A percentile compares a stretch with the other conserved stretches of the same genome.
phyloP scores from a whole-genome alignment of 2,113 vertebrate species.

The Channa maculata region DNA sequence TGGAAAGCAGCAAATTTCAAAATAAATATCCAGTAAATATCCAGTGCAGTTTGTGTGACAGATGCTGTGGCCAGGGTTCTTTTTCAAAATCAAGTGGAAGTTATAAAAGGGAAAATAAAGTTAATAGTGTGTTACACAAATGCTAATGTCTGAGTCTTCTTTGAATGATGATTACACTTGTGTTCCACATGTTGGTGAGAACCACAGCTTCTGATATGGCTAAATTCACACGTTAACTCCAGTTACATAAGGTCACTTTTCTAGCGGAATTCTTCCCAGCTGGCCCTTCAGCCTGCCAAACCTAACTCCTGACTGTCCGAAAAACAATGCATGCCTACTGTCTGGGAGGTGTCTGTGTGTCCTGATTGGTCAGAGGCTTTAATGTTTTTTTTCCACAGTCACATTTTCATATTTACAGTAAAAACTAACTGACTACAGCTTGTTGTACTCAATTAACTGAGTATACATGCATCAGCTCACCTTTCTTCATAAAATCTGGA shows the following conservation, averaged over 20 bases:
- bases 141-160: too few species aligned
- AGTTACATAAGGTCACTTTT: neutral
- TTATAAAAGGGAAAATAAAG: too few species aligned
- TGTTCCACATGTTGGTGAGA: neutral
- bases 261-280: neutral
- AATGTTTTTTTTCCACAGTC: neutral
- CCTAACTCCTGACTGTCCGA: neutral
- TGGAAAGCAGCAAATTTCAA: too few species aligned
- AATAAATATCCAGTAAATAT: too few species aligned
- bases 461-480: neutral
- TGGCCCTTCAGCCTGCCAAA: neutral
- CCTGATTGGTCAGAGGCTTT: conserved; percentile 19
- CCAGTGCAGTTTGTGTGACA: too few species aligned
- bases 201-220: neutral
- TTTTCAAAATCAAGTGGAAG: too few species aligned
- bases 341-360: neutral
- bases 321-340: neutral
- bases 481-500: neutral
- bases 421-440: conserved; percentile 10
- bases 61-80: too few species aligned
- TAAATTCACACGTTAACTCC: neutral
- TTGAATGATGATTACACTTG: neutral
- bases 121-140: too few species aligned
- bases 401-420: conserved; percentile 23
- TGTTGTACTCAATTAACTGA: neutral